Evolutionary conservation across 2,113 vertebrate species (phyloP).

Genomic region (Petrocephalus microphthalmus): DNA sequence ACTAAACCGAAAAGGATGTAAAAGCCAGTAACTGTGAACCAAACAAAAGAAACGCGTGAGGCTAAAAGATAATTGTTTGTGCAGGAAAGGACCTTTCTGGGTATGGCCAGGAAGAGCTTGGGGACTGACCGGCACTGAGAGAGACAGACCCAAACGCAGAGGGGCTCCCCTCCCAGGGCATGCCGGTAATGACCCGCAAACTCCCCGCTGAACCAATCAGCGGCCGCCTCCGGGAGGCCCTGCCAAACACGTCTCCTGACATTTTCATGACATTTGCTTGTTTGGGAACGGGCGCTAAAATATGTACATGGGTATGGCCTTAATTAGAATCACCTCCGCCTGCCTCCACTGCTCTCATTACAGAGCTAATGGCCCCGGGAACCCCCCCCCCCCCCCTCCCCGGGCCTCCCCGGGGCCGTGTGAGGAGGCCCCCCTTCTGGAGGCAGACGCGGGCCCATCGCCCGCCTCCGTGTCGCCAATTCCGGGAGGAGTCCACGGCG

Average conservation of each 20-base stretch:
- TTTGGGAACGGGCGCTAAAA: slow-evolving; percentile 25
- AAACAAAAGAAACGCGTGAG: neutral
- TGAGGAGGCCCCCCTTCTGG: neutral
- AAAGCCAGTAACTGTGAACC: neutral
- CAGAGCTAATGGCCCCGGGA: neutral
- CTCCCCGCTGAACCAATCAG: slow-evolving; percentile 27
- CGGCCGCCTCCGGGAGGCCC: neutral
- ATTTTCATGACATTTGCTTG: slow-evolving; percentile 29
- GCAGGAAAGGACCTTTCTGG: neutral
- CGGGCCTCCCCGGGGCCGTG: neutral
- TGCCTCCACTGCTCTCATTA: neutral
- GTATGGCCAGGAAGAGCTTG: neutral
- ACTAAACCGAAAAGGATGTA: neutral
- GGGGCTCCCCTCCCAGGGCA: too few relatives aligned
- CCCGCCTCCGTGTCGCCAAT: neutral
- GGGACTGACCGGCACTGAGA: neutral
- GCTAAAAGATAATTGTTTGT: neutral
- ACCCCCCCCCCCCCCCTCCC: neutral
- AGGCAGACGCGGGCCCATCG: neutral
- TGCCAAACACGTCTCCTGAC: slow-evolving; percentile 26
- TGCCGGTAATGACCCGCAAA: slow-evolving; percentile 9
- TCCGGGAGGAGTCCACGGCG: neutral
- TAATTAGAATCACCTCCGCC: slow-evolving; percentile 21
- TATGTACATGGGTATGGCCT: slow-evolving; percentile 20
- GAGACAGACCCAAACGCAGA: neutral